phyloP scores from a whole-genome alignment of 2,797 vertebrate genomes.

The Tokudaia tokunoshimensis region DNA sequence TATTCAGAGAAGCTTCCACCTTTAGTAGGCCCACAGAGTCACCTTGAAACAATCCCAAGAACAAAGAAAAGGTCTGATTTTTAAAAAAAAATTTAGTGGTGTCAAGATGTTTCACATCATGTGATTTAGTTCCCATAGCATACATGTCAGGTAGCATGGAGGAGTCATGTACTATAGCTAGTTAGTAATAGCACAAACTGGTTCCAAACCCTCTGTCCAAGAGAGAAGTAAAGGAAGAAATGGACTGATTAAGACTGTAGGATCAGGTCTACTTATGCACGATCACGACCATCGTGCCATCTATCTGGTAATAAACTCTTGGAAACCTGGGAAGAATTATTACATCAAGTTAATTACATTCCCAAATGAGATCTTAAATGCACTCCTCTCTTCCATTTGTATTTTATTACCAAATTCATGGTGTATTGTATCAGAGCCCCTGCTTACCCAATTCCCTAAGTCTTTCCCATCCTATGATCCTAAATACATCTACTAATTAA shows the following conservation, averaged over 20 bases:
- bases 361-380: neutral
- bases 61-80: neutral
- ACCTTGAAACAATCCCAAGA: neutral
- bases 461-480: neutral
- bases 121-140: neutral
- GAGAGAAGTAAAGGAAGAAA: neutral
- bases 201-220: too few relatives aligned
- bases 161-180: neutral
- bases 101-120: neutral
- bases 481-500: neutral
- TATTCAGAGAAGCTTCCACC: neutral
- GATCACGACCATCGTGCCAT: neutral
- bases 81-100: neutral
- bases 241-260: neutral
- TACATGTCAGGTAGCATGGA: too few relatives aligned
- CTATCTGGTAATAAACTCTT: neutral
- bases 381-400: neutral
- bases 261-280: neutral
- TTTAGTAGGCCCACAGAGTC: neutral
- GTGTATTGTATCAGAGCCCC: neutral
- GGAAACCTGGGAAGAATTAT: neutral
- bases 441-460: neutral
- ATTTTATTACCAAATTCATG: neutral
- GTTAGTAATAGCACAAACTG: neutral
- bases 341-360: slow-evolving; percentile 2